A percentile compares a stretch with the other conserved stretches of the same genome.
phyloP scores from a whole-genome alignment of 1,140 invertebrate genomes.

The Drosophila prosaltans region DNA sequence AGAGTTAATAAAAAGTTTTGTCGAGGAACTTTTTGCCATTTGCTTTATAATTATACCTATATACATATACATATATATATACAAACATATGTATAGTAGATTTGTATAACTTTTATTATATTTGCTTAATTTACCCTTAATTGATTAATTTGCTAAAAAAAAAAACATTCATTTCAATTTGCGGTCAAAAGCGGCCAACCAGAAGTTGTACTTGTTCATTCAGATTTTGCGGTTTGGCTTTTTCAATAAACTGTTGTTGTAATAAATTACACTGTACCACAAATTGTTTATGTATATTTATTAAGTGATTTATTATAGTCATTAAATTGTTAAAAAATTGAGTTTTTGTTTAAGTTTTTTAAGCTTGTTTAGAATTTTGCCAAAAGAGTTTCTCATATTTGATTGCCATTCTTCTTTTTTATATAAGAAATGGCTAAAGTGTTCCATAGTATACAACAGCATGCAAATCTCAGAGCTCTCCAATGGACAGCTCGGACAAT shows the following conservation, averaged over 20 bases:
- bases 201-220: conserved; percentile 9
- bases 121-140: conserved; percentile 12
- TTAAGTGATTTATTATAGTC: conserved; percentile 1
- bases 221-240: conserved; percentile 37
- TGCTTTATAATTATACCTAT: not conserved
- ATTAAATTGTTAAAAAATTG: too few species aligned
- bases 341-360: too few species aligned
- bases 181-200: conserved; percentile 24
- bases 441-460: not conserved
- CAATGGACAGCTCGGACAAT: conserved; percentile 25
- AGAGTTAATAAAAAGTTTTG: too few species aligned
- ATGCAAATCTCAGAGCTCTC: conserved; percentile 29
- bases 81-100: not conserved
- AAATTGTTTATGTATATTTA: not conserved
- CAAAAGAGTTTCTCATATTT: too few species aligned
- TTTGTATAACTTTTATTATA: not conserved
- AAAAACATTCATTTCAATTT: conserved; percentile 49
- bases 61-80: not conserved
- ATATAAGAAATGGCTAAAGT: too few species aligned
- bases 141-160: conserved; percentile 37
- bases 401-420: too few species aligned
- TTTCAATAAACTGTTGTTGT: conserved; percentile 5
- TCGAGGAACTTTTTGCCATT: not conserved
- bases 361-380: too few species aligned
- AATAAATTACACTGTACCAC: conserved; percentile 18